phyloP scores from a whole-genome alignment of 2,888 invertebrate species.

The Drosophila nigritarsus region DNA sequence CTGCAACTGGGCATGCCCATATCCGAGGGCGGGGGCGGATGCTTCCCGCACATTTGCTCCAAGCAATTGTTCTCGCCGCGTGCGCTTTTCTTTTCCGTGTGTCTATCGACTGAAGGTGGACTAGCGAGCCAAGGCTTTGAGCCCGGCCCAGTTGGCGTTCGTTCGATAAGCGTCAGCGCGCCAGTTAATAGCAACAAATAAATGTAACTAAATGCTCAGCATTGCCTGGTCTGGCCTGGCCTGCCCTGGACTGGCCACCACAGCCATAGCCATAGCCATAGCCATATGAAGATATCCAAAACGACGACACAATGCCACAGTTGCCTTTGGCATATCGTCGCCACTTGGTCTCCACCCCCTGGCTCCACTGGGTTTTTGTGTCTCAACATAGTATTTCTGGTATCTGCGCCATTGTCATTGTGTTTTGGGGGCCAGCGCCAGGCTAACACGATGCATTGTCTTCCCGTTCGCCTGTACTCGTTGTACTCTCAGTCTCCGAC shows the following conservation, averaged over 20 bases:
- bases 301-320: slow-evolving; percentile 84
- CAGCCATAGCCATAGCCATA: slow-evolving; percentile 2
- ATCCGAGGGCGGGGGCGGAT: slow-evolving; percentile 47
- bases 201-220: slow-evolving; percentile 84
- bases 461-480: slow-evolving; percentile 12
- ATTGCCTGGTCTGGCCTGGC: slow-evolving; percentile 16
- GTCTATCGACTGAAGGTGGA: slow-evolving; percentile 54
- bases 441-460: slow-evolving; percentile 49
- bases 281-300: slow-evolving; percentile 85
- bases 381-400: slow-evolving; percentile 56
- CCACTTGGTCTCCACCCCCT: slow-evolving; percentile 52
- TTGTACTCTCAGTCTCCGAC: slow-evolving; percentile 4
- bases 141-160: slow-evolving; percentile 20
- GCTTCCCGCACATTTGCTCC: slow-evolving; percentile 25
- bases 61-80: slow-evolving; percentile 70
- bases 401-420: slow-evolving; percentile 69
- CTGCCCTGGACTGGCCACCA: not conserved
- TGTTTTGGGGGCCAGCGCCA: slow-evolving; percentile 55
- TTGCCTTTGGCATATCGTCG: slow-evolving; percentile 83
- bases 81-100: slow-evolving; percentile 72
- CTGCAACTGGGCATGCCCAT: slow-evolving; percentile 35
- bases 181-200: slow-evolving; percentile 85
- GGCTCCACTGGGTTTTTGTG: slow-evolving; percentile 20
- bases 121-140: not conserved
- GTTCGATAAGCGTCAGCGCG: slow-evolving; percentile 82